phyloP scores from a whole-genome alignment of 1,140 invertebrate species.

The Heliconius nattereri region DNA sequence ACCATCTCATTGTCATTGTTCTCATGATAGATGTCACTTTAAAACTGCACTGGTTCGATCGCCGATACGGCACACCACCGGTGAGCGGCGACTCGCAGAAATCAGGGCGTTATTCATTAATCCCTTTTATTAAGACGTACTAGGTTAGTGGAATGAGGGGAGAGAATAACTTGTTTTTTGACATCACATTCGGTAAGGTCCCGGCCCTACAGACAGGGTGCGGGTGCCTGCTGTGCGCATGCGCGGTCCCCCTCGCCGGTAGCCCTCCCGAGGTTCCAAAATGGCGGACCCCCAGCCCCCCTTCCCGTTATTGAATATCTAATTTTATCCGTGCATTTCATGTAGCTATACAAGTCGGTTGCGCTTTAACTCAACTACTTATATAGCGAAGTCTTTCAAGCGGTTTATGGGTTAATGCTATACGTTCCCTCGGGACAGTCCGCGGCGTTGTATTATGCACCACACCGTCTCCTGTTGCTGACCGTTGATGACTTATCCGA shows the following conservation, averaged over 20 bases:
- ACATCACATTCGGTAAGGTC: conserved; percentile 73
- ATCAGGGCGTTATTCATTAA: conserved; percentile 62
- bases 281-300: conserved; percentile 75
- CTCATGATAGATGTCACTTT: conserved; percentile 44
- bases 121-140: conserved; percentile 70
- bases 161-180: conserved; percentile 79
- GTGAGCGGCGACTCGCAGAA: conserved; percentile 43
- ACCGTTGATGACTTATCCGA: conserved; percentile 22
- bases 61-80: conserved; percentile 34
- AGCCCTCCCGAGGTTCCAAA: conserved; percentile 72
- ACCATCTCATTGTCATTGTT: conserved; percentile 71
- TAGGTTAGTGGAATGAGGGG: conserved; percentile 77
- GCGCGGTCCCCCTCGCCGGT: conserved; percentile 70
- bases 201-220: conserved; percentile 72
- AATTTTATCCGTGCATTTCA: conserved; percentile 78
- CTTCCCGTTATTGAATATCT: conserved; percentile 80
- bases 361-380: conserved; percentile 39
- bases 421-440: conserved; percentile 29
- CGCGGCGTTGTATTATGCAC: conserved; percentile 30
- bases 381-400: conserved; percentile 38
- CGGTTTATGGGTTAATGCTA: conserved; percentile 40
- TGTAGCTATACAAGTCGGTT: conserved; percentile 47
- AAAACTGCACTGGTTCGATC: conserved; percentile 34
- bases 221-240: conserved; percentile 66
- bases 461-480: conserved; percentile 36